Evolutionary conservation across 2,113 vertebrate species (phyloP).

Genomic region (Pelodiscus sinensis): DNA sequence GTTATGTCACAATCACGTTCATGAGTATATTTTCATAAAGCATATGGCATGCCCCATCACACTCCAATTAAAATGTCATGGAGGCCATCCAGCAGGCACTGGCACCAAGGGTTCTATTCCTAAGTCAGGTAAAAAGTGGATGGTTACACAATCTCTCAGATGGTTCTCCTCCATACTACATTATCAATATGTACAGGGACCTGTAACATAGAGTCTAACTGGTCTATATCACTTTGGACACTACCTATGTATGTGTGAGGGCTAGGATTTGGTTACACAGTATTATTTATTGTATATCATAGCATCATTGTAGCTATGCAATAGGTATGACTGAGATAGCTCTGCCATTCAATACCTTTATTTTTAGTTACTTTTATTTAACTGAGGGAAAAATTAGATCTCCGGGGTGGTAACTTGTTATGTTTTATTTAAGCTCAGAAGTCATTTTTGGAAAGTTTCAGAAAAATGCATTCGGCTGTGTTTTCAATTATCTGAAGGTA

Average conservation of each 20-base stretch:
- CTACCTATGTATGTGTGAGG: neutral
- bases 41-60: no score
- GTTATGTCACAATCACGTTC: no score
- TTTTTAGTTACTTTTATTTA: neutral
- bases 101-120: neutral
- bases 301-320: neutral
- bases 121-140: neutral
- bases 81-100: neutral
- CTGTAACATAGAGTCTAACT: neutral
- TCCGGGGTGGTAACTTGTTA: neutral
- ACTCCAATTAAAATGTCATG: neutral
- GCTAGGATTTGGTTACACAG: neutral
- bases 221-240: neutral
- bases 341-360: neutral
- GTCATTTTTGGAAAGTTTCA: neutral
- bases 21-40: no score
- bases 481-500: neutral
- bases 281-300: neutral
- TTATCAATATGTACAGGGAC: neutral
- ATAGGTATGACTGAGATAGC: neutral
- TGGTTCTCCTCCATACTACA: accelerated
- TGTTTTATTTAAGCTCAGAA: slow-evolving; percentile 18
- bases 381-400: neutral
- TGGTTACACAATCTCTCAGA: accelerated
- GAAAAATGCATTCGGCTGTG: neutral